These are phyloP conservation scores for Lutjanus campechanus DNA, from an alignment of 2,797 vertebrate genomes.

Conservation along the genomic window DNA sequence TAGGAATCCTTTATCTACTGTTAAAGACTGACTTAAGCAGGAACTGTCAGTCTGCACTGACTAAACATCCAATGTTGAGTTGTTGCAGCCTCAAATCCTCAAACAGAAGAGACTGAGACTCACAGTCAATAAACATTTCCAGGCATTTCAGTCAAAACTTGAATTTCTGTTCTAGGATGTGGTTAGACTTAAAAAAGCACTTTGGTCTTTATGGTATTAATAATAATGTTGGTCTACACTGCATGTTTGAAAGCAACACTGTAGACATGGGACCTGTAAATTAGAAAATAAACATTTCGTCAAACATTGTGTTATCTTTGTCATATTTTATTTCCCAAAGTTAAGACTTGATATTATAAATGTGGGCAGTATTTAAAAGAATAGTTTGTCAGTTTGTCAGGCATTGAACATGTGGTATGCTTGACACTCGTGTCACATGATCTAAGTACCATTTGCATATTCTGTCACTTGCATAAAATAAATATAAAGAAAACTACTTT, in stretches of 20 bases:
- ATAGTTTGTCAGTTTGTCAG: not conserved
- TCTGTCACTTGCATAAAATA: not conserved
- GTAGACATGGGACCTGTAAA: conserved; percentile 55
- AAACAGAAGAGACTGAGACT: conserved; percentile 48
- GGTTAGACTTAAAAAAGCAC: conserved; percentile 71
- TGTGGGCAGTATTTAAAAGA: not conserved
- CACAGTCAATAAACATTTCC: conserved; percentile 34
- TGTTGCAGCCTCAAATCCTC: conserved; percentile 49
- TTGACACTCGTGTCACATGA: not conserved
- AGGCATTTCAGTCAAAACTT: conserved; percentile 62
- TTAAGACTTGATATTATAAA: not conserved
- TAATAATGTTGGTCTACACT: conserved; percentile 64
- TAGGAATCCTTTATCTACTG: conserved; percentile 66
- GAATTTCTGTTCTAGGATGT: conserved; percentile 37
- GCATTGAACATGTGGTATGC: not conserved
- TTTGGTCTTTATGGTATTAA: conserved; percentile 64
- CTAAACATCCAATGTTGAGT: conserved; percentile 47
- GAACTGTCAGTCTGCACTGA: conserved; percentile 46
- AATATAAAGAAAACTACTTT: not conserved
- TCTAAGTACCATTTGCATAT: not conserved
- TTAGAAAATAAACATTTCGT: conserved; percentile 74
- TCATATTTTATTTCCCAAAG: conserved; percentile 37
- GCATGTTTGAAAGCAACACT: conserved; percentile 57
- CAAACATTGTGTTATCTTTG: conserved; percentile 17
- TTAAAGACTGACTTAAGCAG: conserved; percentile 58